Evolutionary conservation across 2,113 vertebrate genomes (phyloP).

Genomic region (Spheniscus mendiculus): DNA sequence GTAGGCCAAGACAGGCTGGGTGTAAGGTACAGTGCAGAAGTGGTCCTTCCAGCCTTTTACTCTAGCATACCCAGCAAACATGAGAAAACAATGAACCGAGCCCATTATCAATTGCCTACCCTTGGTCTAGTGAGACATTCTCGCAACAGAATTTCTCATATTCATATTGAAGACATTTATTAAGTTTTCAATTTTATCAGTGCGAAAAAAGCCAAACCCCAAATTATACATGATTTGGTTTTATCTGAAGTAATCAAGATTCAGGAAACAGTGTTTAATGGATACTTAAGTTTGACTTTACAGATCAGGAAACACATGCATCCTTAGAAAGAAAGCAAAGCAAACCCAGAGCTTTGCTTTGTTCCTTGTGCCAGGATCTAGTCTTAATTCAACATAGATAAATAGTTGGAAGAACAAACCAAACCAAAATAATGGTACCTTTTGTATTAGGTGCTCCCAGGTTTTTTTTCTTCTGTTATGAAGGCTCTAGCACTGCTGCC

Average conservation of each 20-base stretch:
- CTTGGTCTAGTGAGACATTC: neutral
- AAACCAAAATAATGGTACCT: neutral
- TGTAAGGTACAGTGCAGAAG: neutral
- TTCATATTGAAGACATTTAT: neutral
- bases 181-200: neutral
- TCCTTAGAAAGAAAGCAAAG: neutral
- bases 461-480: neutral
- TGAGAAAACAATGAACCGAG: neutral
- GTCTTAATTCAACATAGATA: neutral
- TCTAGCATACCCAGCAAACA: neutral
- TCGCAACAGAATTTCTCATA: neutral
- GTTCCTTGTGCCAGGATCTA: neutral
- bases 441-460: neutral
- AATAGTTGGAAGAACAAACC: neutral
- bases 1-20: neutral
- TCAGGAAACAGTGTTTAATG: neutral
- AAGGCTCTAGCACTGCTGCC: neutral
- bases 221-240: neutral
- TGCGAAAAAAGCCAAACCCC: neutral
- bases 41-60: neutral
- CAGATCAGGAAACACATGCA: slow-evolving; percentile 15
- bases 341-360: neutral
- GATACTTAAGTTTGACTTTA: neutral
- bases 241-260: neutral
- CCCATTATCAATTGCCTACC: neutral